Base-by-base conservation (phyloP, 1,140 invertebrate species). In the Akabosia matsudoensis region DNA sequence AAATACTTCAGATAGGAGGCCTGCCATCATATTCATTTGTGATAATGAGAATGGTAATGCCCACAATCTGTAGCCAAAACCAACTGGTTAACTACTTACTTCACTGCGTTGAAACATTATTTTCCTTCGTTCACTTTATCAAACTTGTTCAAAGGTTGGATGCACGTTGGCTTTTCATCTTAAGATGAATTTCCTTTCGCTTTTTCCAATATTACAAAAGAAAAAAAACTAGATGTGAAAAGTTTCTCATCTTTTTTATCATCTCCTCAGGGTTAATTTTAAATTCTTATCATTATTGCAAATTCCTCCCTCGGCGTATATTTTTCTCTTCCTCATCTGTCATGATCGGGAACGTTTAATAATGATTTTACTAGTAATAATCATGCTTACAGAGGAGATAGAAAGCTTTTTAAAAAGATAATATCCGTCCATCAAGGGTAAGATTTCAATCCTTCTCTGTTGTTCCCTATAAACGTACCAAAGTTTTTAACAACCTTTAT, bases 401-500 rank as follows among this genome's bases (percentile, higher is more conserved):
- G n/a, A n/a, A n/a, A n/a, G n/a, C n/a, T n/a, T n/a, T n/a, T n/a
- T n/a, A n/a, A n/a, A n/a, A n/a, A n/a, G n/a, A n/a, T n/a, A n/a
- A n/a, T n/a, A n/a, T n/a, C n/a, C n/a, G n/a, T n/a, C n/a, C n/a
- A n/a, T n/a, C n/a, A n/a, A n/a, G n/a, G n/a, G n/a, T n/a, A n/a
- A n/a, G n/a, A n/a, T n/a, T n/a, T n/a, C n/a, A n/a, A n/a, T n/a
- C n/a, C n/a, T n/a, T n/a, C n/a, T n/a, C n/a, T 10, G 37, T 18
- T 45, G 37, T 18, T 45, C 18, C 18, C 37, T 18, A 86, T 89
- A 75, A 86, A 86, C 67, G 89, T 90, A 83, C 89, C 89, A 0
- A 84, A 87, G 56, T 90, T 90, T 82, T 85, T 88, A 73, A 85
- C 85, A 78, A 87, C n/a, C n/a, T n/a, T n/a, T n/a, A n/a, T n/a